These are phyloP conservation scores for Rallus crepitans DNA, from an alignment of 2,797 vertebrate genomes.

Conservation along the genomic window DNA sequence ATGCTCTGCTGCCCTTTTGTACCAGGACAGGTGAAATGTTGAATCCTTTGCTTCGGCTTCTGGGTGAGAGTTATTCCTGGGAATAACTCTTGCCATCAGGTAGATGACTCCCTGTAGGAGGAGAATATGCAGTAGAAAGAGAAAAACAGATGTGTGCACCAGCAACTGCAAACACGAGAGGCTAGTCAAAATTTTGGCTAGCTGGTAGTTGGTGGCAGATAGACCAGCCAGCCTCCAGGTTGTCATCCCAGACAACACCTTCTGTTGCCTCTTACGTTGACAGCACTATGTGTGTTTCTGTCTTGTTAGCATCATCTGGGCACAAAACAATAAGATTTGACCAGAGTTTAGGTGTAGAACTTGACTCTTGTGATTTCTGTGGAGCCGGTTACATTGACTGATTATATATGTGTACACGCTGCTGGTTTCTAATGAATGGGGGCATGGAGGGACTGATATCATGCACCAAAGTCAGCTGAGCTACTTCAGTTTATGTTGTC, in stretches of 20 bases:
- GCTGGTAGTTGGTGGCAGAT: rapidly evolving
- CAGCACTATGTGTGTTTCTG: rapidly evolving
- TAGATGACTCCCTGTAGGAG: rapidly evolving
- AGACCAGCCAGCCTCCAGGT: background rate
- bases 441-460: rapidly evolving
- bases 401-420: rapidly evolving
- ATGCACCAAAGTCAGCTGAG: background rate
- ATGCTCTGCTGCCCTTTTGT: rapidly evolving
- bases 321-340: background rate
- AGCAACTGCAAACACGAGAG: background rate
- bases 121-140: background rate
- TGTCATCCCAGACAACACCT: background rate
- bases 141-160: rapidly evolving
- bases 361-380: background rate
- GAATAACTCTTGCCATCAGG: too few relatives aligned
- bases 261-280: rapidly evolving
- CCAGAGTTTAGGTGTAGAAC: background rate
- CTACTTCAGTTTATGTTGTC: background rate
- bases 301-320: background rate
- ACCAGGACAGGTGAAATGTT: rapidly evolving
- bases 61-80: background rate
- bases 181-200: rapidly evolving
- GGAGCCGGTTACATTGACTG: rapidly evolving
- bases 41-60: background rate
- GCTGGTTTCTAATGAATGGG: background rate